A percentile compares a stretch with the other conserved stretches of the same genome.
Evolutionary conservation across 2,113 vertebrate genomes (phyloP).

Genomic region (Pachypanchax playfairii): DNA sequence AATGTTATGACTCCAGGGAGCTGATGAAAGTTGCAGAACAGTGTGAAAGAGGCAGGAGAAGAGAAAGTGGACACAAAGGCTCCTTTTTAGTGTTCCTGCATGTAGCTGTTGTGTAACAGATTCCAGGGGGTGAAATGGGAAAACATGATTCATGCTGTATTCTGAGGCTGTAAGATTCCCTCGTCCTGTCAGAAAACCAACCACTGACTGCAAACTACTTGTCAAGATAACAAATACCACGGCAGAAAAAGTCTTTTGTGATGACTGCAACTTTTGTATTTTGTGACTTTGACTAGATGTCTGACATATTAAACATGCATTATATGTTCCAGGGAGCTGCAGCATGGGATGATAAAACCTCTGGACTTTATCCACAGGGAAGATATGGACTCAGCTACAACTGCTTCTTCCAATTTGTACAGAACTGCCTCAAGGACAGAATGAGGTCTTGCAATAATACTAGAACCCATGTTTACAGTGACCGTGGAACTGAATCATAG

Average conservation of each 20-base stretch:
- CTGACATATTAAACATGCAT: background rate
- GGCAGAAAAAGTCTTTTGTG: background rate
- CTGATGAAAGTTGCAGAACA: conserved; percentile 56
- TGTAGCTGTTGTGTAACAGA: conserved; percentile 49
- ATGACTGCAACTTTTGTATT: background rate
- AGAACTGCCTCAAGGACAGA: conserved; percentile 12
- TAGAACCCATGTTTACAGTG: background rate
- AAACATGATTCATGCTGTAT: conserved; percentile 36
- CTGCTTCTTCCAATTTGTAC: conserved; percentile 1
- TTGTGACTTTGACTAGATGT: background rate
- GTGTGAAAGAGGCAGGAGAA: conserved; percentile 48
- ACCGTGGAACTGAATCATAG: background rate
- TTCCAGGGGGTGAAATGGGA: conserved; percentile 28
- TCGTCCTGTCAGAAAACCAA: background rate
- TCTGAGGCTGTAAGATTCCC: conserved; percentile 16
- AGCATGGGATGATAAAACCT: conserved; percentile 79
- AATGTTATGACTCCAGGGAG: conserved; percentile 58
- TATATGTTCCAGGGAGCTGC: conserved; percentile 68
- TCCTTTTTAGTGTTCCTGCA: conserved; percentile 16
- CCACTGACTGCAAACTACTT: background rate
- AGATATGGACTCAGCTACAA: conserved; percentile 18
- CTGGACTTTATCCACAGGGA: conserved; percentile 68
- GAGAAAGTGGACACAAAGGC: conserved; percentile 44
- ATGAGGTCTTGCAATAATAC: background rate
- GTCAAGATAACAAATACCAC: background rate